phyloP scores from a whole-genome alignment of 1,140 invertebrate genomes.

The Drosophila lowei region DNA sequence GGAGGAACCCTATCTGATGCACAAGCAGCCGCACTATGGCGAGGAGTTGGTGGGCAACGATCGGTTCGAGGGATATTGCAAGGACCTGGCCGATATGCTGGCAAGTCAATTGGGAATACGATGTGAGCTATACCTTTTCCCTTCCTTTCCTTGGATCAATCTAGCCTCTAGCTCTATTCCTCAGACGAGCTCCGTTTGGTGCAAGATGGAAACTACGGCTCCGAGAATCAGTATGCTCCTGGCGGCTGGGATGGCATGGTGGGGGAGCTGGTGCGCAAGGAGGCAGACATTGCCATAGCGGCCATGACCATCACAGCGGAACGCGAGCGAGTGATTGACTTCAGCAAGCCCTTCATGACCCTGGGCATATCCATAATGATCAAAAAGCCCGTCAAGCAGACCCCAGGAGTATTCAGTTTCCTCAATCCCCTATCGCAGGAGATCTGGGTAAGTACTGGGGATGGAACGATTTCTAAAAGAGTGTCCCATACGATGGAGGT shows the following conservation, averaged over 20 bases:
- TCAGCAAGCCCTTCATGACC: conserved; percentile 99
- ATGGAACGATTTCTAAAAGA: neutral
- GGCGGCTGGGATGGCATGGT: conserved; percentile 98
- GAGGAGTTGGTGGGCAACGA: conserved; percentile 91
- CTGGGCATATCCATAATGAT: conserved; percentile 98
- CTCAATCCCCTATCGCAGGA: conserved; percentile 97
- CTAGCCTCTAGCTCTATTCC: conserved; percentile 12
- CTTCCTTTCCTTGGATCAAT: neutral
- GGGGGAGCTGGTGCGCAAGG: conserved; percentile 96
- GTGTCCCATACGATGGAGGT: neutral
- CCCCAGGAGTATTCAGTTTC: conserved; percentile 97
- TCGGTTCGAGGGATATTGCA: conserved; percentile 95
- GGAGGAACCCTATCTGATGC: conserved; percentile 94
- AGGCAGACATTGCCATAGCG: conserved; percentile 97
- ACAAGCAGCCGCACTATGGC: conserved; percentile 85
- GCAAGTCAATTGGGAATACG: conserved; percentile 92
- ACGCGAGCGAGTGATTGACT: conserved; percentile 97
- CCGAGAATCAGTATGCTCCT: conserved; percentile 89
- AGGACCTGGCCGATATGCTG: conserved; percentile 94
- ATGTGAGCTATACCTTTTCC: conserved; percentile 87
- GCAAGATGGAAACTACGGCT: conserved; percentile 92
- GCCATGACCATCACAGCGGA: conserved; percentile 97
- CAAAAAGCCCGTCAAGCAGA: conserved; percentile 97
- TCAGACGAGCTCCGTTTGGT: conserved; percentile 92
- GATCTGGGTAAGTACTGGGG: conserved; percentile 90